Evolutionary conservation across 2,113 vertebrate genomes (phyloP).

Genomic region (Thinocorus orbignyianus): DNA sequence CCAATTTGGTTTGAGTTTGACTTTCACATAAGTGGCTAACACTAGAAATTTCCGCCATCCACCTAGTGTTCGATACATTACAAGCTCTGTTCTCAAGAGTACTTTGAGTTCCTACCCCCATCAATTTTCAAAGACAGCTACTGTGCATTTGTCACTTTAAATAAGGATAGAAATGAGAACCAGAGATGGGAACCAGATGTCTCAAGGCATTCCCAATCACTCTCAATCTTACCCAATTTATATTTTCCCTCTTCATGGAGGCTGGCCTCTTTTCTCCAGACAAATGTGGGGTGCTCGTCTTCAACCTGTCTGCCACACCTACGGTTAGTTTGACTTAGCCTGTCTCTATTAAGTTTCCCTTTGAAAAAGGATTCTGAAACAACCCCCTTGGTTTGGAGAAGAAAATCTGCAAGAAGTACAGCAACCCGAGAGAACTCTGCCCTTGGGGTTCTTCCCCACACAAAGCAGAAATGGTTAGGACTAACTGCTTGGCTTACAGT

Average conservation of each 20-base stretch:
- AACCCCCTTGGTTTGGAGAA: neutral
- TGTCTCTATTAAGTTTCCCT: neutral
- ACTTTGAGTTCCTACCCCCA: slow-evolving; percentile 44
- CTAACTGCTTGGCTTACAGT: neutral
- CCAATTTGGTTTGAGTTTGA: slow-evolving; percentile 54
- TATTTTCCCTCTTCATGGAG: neutral
- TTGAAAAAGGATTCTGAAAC: neutral
- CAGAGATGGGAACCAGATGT: slow-evolving; percentile 71
- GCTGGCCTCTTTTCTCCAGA: neutral
- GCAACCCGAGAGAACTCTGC: neutral
- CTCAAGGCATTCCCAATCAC: slow-evolving; percentile 43
- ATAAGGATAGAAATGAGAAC: slow-evolving; percentile 66
- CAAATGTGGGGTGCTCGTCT: neutral
- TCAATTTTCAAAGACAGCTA: slow-evolving; percentile 62
- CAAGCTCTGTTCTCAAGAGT: slow-evolving; percentile 38
- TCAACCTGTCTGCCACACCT: neutral
- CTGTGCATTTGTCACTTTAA: slow-evolving; percentile 65
- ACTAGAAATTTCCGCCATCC: slow-evolving; percentile 39
- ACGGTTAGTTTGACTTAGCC: neutral
- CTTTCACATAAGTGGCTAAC: slow-evolving; percentile 47
- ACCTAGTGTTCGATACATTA: neutral
- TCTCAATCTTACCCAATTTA: slow-evolving; percentile 42
- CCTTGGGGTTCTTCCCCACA: neutral
- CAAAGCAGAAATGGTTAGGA: neutral
- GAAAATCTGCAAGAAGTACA: neutral